Conservation (phyloP, 2,113 vertebrate species). For the Tricholaema leucomelas region DNA sequence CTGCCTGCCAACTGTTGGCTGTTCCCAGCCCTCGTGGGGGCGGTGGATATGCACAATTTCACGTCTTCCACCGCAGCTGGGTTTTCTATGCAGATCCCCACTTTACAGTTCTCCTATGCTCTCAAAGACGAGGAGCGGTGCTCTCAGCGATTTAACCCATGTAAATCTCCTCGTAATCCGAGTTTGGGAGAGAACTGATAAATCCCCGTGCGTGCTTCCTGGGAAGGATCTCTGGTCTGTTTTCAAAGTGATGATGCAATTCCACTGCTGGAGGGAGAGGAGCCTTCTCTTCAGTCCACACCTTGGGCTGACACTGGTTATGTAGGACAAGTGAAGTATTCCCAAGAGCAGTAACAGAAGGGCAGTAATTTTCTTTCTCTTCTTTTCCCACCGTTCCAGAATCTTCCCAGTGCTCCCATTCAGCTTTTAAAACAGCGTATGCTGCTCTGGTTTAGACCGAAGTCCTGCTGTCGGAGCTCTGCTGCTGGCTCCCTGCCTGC, state of each 20-base stretch:
- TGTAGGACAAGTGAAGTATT: background rate
- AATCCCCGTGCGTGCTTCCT: constrained; percentile 30
- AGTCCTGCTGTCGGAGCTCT: background rate
- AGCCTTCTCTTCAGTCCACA: background rate
- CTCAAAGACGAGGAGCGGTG: constrained; percentile 5
- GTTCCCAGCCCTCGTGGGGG: background rate
- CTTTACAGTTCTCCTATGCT: constrained; percentile 40
- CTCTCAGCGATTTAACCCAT: constrained; percentile 24
- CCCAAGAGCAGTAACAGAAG: constrained; percentile 1
- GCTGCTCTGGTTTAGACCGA: background rate
- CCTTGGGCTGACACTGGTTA: constrained; percentile 5
- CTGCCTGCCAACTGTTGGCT: background rate
- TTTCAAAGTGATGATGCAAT: constrained; percentile 41
- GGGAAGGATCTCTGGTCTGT: constrained; percentile 40
- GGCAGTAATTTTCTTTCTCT: background rate
- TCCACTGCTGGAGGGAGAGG: constrained; percentile 18
- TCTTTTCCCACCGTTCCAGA: constrained; percentile 7
- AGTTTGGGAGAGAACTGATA: constrained; percentile 30
- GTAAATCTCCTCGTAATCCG: constrained; percentile 17
- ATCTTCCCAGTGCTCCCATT: background rate
- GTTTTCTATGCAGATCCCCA: constrained; percentile 20
- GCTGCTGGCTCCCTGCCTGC: background rate
- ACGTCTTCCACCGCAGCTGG: constrained; percentile 29
- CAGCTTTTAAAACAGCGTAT: background rate
- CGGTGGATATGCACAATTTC: background rate